Evolutionary conservation across 2,797 vertebrate species (phyloP), one percentile per base, ranked within the genome.

Genomic region (Phrynocephalus guinanensis): DNA sequence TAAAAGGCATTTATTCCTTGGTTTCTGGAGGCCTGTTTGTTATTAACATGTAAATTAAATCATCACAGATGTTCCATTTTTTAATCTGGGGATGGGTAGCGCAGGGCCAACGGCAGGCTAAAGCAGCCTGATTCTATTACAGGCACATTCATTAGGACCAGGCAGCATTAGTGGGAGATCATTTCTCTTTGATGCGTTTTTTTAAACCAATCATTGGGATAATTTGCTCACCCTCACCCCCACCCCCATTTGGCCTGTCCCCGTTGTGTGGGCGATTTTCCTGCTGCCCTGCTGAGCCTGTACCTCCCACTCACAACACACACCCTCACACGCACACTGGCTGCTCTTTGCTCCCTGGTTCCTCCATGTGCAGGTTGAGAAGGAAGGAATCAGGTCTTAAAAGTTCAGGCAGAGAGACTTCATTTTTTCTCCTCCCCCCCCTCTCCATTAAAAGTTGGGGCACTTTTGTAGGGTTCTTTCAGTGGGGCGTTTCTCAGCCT

Each of bases 1-100:
- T 99, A 99, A 99, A 98, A 98, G 97, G 97, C 98, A 96, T 99
- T 99, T 99, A 98, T 98, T 98, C 97, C 97, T 96, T 96, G 97
- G 98, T 98, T 99, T 99, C 98, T 98, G 97, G 97, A 98, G 98
- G 98, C 98, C 98, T 98, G 98, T 98, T 98, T 98, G 98, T 99
- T 99, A 99, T 99, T 99, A 99, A 98, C 98, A 99, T 99, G 98
- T 99, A 99, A 99, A 99, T 99, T 98, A 99, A 99, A 99, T 99
- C 98, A 98, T 99, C 98, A 98, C 98, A 99, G 98, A 98, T 99
- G 98, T 98, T 98, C 98, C 97, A 98, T 98, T 99, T 99, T 98
- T 98, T 72, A 98, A 98, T 99, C 98, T 98, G 97, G 97, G 97
- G 97, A 97, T 98, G 97, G 97, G 98, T 97, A 97, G 97, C 97